These are phyloP conservation scores for Drosophila takahashii DNA, from an alignment of 1,140 invertebrate species.

Conservation along the genomic window DNA sequence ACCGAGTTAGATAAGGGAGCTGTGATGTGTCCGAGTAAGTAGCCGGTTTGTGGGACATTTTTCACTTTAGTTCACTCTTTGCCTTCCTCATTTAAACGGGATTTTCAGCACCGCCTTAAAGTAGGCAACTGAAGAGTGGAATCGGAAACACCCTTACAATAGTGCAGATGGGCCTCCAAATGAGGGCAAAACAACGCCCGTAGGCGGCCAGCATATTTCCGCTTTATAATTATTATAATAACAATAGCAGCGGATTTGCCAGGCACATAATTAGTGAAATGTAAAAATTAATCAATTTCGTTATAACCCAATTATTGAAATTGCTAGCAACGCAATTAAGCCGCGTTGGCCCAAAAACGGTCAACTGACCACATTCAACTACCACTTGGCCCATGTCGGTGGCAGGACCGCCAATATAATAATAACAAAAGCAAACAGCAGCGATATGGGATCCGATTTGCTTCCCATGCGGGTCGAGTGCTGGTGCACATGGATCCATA, in stretches of 20 bases:
- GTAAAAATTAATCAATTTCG: conserved; percentile 66
- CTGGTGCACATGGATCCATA: conserved; percentile 17
- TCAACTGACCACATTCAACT: conserved; percentile 30
- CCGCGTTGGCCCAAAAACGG: conserved; percentile 18
- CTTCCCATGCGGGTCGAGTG: conserved; percentile 39
- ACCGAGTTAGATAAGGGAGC: conserved; percentile 28
- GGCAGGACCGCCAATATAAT: conserved; percentile 64
- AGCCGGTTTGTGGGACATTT: conserved; percentile 22
- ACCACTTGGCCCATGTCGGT: conserved; percentile 26
- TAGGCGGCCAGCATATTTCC: conserved; percentile 47
- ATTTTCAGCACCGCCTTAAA: conserved; percentile 21
- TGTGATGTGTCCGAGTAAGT: conserved; percentile 16
- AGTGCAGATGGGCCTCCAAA: conserved; percentile 1
- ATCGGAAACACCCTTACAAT: background rate
- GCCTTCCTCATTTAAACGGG: background rate
- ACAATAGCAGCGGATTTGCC: conserved; percentile 43
- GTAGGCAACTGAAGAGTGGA: conserved; percentile 7
- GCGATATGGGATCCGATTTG: conserved; percentile 61
- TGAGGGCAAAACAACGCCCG: conserved; percentile 2
- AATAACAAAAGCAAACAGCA: conserved; percentile 70
- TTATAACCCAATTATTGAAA: conserved; percentile 68
- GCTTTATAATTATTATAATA: conserved; percentile 55
- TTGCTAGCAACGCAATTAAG: conserved; percentile 56
- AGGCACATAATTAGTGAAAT: conserved; percentile 60
- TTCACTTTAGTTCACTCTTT: conserved; percentile 5